Conservation (phyloP, 2,797 vertebrate genomes). For the Cryptoblepharus egeriae region DNA sequence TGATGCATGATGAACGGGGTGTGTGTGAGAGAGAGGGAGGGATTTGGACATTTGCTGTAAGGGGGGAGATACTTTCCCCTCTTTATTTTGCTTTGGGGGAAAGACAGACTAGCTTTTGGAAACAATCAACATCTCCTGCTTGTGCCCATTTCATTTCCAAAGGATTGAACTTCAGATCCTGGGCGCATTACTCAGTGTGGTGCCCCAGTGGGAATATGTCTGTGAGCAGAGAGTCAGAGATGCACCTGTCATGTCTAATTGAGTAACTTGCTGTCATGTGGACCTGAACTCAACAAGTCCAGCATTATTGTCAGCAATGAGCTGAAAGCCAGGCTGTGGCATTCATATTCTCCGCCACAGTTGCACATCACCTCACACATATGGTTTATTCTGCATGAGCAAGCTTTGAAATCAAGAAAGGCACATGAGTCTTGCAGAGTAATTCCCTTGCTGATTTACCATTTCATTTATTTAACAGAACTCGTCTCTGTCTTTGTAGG, state of each 20-base stretch:
- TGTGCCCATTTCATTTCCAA: background rate
- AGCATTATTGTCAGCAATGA: background rate
- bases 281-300: conserved; percentile 38
- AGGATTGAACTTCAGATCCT: background rate
- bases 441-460: conserved; percentile 11
- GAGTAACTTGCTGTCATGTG: conserved; percentile 28
- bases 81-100: background rate
- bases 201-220: background rate
- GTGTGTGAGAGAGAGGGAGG: background rate
- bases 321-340: conserved; percentile 6
- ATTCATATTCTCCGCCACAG: background rate
- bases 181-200: background rate
- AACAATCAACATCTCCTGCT: background rate
- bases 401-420: conserved; percentile 29
- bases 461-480: conserved; percentile 31
- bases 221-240: background rate
- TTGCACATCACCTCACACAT: conserved; percentile 12
- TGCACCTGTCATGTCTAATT: conserved; percentile 31
- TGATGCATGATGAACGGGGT: too few relatives aligned
- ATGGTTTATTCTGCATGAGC: conserved; percentile 36
- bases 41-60: background rate
- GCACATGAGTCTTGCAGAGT: background rate
- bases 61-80: background rate
- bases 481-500: conserved; percentile 2
- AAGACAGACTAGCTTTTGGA: conserved; percentile 28